Evolutionary conservation across 2,888 invertebrate species (phyloP), one percentile per base, ranked within the genome.

Genomic region (Amiota communis): DNA sequence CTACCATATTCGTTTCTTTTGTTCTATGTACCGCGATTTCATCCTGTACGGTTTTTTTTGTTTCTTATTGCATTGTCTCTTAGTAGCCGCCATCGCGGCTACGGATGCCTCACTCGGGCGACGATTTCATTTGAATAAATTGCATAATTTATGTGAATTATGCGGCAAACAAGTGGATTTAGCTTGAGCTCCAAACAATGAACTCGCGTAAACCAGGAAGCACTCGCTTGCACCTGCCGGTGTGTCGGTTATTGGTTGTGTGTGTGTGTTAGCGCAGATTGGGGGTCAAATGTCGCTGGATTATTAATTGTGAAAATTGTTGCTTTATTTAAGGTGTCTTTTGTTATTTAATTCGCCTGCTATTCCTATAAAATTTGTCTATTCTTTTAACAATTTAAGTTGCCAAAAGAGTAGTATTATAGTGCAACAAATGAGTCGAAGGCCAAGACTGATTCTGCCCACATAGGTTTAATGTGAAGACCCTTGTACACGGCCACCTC

Each of bases 71-170:
- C 77, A 77, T 77, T 78, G 74, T 75, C 71, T 73, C 59, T 51
- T 61, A 49, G 67, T 78, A 81, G 79, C 82, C 82, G 80, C 82
- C 82, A 77, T 82, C 83, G 79, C 75, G 85, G 78, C 83, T 82
- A 36, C 6, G 36, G 36, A 36, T 36, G 36, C 36, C 6, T 6
- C 36, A 36, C 36, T 36, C 79, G 79, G 77, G 82, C 82, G 85
- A 71, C 61, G 51, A 71, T 74, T 77, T 73, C 74, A 75, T 73
- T 75, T 75, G 73, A 84, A 83, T 85, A 84, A 84, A 84, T 85
- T 86, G 86, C 83, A 86, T 86, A 85, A 86, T 84, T 84, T 83
- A 85, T 86, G 86, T 83, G 85, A 86, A 86, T 86, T 83, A 86
- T 83, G 83, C 81, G 81, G 81, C 82, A 83, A 83, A 83, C 72